Evolutionary conservation across 2,888 invertebrate genomes (phyloP).

Genomic region (Napeogenes inachia): DNA sequence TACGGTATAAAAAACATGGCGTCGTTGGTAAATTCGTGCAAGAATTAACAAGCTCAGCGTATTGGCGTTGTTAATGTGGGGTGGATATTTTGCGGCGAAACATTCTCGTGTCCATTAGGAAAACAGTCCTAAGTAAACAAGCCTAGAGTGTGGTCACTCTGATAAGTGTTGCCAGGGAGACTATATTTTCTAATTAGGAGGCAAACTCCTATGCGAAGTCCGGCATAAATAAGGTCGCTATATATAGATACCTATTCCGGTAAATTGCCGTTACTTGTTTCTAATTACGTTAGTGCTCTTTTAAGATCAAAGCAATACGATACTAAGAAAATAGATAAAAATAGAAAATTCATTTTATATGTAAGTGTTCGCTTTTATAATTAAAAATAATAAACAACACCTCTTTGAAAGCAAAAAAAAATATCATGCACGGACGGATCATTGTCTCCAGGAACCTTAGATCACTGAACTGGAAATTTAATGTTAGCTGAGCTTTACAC

Average conservation of each 20-base stretch:
- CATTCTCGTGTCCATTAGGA: conserved; percentile 65
- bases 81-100: conserved; percentile 50
- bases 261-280: conserved; percentile 7
- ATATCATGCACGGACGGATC: background rate
- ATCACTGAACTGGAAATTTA: background rate
- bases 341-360: too few species aligned
- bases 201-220: conserved; percentile 21
- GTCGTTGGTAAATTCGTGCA: too few species aligned
- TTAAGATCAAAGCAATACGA: too few species aligned
- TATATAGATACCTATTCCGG: conserved; percentile 18
- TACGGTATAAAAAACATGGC: too few species aligned
- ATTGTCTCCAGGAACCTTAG: conserved; percentile 1
- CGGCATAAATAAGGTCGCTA: conserved; percentile 28
- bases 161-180: conserved; percentile 63
- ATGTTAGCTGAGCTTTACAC: background rate
- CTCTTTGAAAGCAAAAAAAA: background rate
- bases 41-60: conserved; percentile 24
- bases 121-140: conserved; percentile 71
- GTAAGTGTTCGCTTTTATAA: background rate
- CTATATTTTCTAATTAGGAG: conserved; percentile 58
- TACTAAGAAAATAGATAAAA: too few species aligned
- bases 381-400: background rate
- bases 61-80: conserved; percentile 58
- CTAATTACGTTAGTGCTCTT: conserved; percentile 17
- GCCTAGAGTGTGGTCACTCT: conserved; percentile 58